Evolutionary conservation across 1,140 invertebrate genomes (phyloP).

Genomic region (Hylyphantes graminicola): DNA sequence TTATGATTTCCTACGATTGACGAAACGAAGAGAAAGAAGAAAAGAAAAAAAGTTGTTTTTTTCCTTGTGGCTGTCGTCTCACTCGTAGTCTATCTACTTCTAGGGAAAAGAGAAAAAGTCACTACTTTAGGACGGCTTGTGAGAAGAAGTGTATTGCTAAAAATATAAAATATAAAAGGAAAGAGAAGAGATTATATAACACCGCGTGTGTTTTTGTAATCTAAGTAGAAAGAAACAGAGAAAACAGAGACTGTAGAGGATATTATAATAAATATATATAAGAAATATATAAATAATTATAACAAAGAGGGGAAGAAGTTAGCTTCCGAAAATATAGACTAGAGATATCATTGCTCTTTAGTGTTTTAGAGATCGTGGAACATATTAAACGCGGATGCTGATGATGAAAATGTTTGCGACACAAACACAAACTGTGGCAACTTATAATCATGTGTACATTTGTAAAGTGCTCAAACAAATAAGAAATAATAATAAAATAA

Average conservation of each 20-base stretch:
- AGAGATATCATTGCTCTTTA: constrained; percentile 54
- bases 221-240: constrained; percentile 50
- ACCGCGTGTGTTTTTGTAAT: constrained; percentile 59
- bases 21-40: constrained; percentile 12
- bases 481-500: constrained; percentile 15
- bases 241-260: constrained; percentile 27
- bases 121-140: constrained; percentile 31
- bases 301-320: constrained; percentile 36
- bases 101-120: neutral
- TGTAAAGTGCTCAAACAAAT: constrained; percentile 58
- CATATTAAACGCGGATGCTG: constrained; percentile 6
- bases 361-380: constrained; percentile 49
- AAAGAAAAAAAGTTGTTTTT: constrained; percentile 20
- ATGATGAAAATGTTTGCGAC: neutral
- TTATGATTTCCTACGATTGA: constrained; percentile 30
- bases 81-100: constrained; percentile 32
- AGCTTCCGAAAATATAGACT: constrained; percentile 46
- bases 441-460: constrained; percentile 55
- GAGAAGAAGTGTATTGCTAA: no score
- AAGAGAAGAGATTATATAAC: constrained; percentile 25
- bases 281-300: constrained; percentile 22
- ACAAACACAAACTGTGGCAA: constrained; percentile 22
- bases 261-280: constrained; percentile 52
- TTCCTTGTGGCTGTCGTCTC: constrained; percentile 39
- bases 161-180: no score